Base-by-base conservation (phyloP, 1,140 invertebrate genomes). In the Homarus americanus region DNA sequence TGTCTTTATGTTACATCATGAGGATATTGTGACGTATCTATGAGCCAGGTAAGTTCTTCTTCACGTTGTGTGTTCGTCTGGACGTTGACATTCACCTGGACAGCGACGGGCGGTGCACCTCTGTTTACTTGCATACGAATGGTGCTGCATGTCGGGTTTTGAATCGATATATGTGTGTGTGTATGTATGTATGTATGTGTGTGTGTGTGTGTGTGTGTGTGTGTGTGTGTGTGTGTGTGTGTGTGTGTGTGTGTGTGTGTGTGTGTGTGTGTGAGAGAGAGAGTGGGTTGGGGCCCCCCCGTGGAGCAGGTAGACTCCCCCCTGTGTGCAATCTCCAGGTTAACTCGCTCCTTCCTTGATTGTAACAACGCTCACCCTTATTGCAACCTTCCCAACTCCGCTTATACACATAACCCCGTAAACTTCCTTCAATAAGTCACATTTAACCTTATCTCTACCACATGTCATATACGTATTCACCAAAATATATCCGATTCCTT, bases 301-400 rank as follows among this genome's bases (percentile, higher is more conserved):
- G 87, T 49, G 69, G 87, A 36, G 79, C 38, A 49, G 73, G 28
- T 53, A n/a, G 80, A 90, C 87, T 49, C 87, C 87, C 87, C 58
- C 49, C 87, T 83, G 87, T 32, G 87, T 90, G 41, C 87, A 90
- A 90, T 90, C 87, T 90, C 69, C 87, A 90, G 87, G 87, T 41
- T 63, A 76, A 53, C 66, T 49, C 78, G 49, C 69, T 28, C 76
- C 86, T 44, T 79, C 86, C 78, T 28, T 36, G 20, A 58, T 38
- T 40, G 82, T 44, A 83, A 38, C 82, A 69, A 34, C 53, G 15
- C 32, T 69, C 82, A 40, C 53, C 63, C 84, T 78, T 76, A 76
- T 41, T 90, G 72, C 87, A 76, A 40, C 87, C 72, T 63, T 38
- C 53, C 49, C 76, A 15, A 34, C 76, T 34, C 86, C 78, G 58